These are phyloP conservation scores for Campylomormyrus numenius DNA, from an alignment of 2,113 vertebrate species.

Conservation along the genomic window DNA sequence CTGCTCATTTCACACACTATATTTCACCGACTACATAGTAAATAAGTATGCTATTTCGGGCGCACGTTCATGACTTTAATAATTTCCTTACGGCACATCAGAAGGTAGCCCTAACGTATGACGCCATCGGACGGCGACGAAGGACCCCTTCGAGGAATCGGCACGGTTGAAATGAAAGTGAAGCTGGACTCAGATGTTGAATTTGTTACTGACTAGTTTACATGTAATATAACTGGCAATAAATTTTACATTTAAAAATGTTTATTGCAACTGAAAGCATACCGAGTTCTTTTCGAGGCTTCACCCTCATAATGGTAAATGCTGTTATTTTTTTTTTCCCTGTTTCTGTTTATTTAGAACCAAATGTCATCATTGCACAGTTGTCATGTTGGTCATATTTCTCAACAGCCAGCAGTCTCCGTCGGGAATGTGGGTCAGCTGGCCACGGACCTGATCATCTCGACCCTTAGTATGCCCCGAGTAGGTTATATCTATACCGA, in stretches of 20 bases:
- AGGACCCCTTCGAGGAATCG: background rate
- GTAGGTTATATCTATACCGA: conserved; percentile 85
- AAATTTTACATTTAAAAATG: conserved; percentile 49
- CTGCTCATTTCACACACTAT: background rate
- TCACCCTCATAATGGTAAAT: conserved; percentile 78
- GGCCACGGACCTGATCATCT: conserved; percentile 83
- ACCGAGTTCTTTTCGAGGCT: conserved; percentile 58
- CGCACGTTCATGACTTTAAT: background rate
- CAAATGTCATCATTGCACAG: conserved; percentile 7
- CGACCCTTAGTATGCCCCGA: conserved; percentile 73
- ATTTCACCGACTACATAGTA: background rate
- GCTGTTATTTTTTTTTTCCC: conserved; percentile 21
- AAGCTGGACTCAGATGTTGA: background rate
- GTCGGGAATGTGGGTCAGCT: conserved; percentile 94
- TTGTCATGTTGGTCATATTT: background rate
- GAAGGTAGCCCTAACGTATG: background rate
- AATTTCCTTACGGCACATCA: background rate
- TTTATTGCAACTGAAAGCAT: conserved; percentile 62
- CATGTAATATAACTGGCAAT: background rate
- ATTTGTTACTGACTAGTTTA: background rate
- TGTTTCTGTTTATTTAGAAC: background rate
- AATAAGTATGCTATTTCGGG: background rate
- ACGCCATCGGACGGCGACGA: background rate
- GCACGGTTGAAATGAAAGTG: background rate
- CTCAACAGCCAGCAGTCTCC: conserved; percentile 83